Base-by-base conservation (phyloP, 2,113 vertebrate species). In the Erythrocercus mccallii region DNA sequence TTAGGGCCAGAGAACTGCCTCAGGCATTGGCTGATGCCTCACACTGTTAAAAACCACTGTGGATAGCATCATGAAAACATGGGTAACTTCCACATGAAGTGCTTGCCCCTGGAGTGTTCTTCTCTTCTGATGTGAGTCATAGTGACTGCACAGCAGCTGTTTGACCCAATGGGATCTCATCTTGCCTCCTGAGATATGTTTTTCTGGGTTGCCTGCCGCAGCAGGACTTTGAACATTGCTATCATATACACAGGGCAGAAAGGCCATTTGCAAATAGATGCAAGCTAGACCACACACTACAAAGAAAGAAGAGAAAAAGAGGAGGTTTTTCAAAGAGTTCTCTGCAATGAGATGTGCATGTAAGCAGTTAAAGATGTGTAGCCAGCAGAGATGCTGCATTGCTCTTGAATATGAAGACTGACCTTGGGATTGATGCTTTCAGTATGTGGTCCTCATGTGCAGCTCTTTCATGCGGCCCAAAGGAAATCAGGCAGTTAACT, bases 221-320 rank as follows among this genome's bases (percentile, higher is more conserved):
- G 82, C 42, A 92, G 76, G 88, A 58, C 88, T 94, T 90, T 96
- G 94, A 94, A 81, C 60, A 86, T 45, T 10, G 13, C 74, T 95
- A 81, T 83, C 42, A 69, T 62, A 89, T 24, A 90, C 23, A 37
- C 27, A 44, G 68, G 68, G 72, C 60, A 82, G 47, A 96, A 88
- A 83, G 71, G 72, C 62, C 56, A 68, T 10, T 85, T 69, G n/a
- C 60, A 93, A 78, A 95, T 25, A 93, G 37, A 70, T 62, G 31
- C 10, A 85, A 85, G 71, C 77, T 88, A 82, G 45, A 90, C 38
- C 20, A 73, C 16, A 38, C 2, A 7, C 17, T 54, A 42, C 45
- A 48, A 60, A 72, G 47, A 38, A 68, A 64, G 37, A 85, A 57
- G 54, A 80, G 42, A 23, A 80, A 92, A 92, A 35, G 4, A 9